Percentiles rank a stretch among this genome's conserved stretches.
Conservation (phyloP, 1,140 invertebrate species). For the Cylas formicarius region DNA sequence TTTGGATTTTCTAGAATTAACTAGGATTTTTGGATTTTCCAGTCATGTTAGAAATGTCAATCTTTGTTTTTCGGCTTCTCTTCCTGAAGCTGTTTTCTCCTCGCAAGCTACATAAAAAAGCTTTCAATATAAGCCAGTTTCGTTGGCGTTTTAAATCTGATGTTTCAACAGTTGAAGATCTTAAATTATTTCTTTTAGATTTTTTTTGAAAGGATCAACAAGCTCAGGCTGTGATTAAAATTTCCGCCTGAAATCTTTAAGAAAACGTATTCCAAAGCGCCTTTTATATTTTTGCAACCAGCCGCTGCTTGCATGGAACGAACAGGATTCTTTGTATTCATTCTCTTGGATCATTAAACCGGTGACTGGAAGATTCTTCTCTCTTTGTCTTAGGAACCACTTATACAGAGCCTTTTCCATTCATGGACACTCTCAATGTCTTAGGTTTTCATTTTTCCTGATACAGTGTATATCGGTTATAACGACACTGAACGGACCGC, state of each 20-base stretch:
- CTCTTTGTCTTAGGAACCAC: conserved; percentile 4
- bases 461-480: too few relatives aligned
- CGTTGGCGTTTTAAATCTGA: too few relatives aligned
- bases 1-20: too few relatives aligned
- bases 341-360: too few relatives aligned
- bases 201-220: background rate
- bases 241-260: background rate
- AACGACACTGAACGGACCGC: too few relatives aligned
- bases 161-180: conserved; percentile 5
- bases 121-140: too few relatives aligned
- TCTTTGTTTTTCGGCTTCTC: too few relatives aligned
- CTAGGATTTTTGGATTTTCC: too few relatives aligned
- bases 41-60: too few relatives aligned
- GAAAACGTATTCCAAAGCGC: background rate
- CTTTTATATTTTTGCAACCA: conserved; percentile 2
- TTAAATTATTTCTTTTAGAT: conserved; percentile 1
- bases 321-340: background rate
- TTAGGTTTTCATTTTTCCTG: conserved; percentile 2
- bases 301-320: conserved; percentile 2
- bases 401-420: conserved; percentile 1
- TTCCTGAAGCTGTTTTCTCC: too few relatives aligned
- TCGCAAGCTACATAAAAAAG: too few relatives aligned
- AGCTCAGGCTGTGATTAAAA: conserved; percentile 1
- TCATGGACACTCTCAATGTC: background rate
- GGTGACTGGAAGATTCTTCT: background rate